Evolutionary conservation across 2,888 invertebrate genomes (phyloP).

Genomic region (Serripes groenlandicus): DNA sequence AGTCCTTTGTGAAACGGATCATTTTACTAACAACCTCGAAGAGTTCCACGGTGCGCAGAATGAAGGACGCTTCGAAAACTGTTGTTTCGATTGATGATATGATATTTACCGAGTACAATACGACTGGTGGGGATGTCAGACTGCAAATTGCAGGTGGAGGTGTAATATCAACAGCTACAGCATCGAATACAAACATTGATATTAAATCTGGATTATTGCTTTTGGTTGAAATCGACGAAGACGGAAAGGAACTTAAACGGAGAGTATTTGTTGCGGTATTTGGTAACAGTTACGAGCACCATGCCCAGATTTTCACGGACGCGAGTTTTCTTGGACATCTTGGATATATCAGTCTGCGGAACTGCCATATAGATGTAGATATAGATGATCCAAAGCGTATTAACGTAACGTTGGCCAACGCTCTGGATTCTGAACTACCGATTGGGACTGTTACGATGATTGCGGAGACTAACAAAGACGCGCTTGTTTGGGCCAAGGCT

Average conservation of each 20-base stretch:
- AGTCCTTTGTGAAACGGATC: no score
- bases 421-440: background rate
- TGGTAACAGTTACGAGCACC: slow-evolving; percentile 27
- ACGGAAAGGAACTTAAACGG: background rate
- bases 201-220: background rate
- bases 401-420: background rate
- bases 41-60: no score
- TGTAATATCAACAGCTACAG: no score
- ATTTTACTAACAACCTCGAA: no score
- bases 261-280: slow-evolving; percentile 9
- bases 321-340: background rate
- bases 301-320: slow-evolving; percentile 24
- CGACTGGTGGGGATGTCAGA: no score
- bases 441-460: background rate
- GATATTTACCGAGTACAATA: no score
- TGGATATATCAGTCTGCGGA: slow-evolving; percentile 21
- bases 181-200: no score
- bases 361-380: slow-evolving; percentile 2
- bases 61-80: no score
- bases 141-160: no score
- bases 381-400: background rate
- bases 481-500: slow-evolving; percentile 12
- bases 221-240: background rate
- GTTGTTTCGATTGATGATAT: no score
- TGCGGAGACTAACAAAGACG: background rate